Evolutionary conservation across 2,888 invertebrate species (phyloP).

Genomic region (Seladonia tumulorum): DNA sequence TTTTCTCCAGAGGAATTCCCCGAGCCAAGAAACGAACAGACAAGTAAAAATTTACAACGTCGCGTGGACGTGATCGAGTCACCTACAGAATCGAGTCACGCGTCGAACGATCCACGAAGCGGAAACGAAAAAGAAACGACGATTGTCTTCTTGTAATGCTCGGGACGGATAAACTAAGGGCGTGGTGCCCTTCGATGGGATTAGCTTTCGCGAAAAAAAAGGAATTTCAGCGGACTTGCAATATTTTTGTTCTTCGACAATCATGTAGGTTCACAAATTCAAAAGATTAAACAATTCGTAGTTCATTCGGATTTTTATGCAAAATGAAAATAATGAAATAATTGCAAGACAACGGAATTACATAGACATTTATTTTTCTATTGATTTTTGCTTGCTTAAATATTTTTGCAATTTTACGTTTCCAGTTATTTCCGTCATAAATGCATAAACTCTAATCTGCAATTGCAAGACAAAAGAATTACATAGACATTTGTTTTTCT

Average conservation of each 20-base stretch:
- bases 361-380: too few species aligned
- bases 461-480: too few species aligned
- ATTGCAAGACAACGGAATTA: too few species aligned
- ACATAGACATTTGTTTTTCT: too few species aligned
- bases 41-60: constrained; percentile 58
- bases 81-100: constrained; percentile 2
- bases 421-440: too few species aligned
- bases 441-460: too few species aligned
- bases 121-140: constrained; percentile 5
- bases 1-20: background rate
- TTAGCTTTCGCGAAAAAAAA: background rate
- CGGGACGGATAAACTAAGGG: background rate
- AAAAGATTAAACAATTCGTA: too few species aligned
- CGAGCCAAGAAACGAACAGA: constrained; percentile 23
- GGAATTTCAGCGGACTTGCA: background rate
- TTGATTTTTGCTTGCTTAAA: too few species aligned
- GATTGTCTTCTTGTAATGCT: background rate
- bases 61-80: constrained; percentile 49
- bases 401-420: too few species aligned
- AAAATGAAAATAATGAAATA: background rate
- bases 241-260: background rate
- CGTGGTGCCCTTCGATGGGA: background rate
- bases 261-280: too few species aligned
- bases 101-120: background rate
- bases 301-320: too few species aligned